Evolutionary conservation across 2,113 vertebrate genomes (phyloP), one percentile per base, ranked within the genome.

Genomic region (Eira barbara): DNA sequence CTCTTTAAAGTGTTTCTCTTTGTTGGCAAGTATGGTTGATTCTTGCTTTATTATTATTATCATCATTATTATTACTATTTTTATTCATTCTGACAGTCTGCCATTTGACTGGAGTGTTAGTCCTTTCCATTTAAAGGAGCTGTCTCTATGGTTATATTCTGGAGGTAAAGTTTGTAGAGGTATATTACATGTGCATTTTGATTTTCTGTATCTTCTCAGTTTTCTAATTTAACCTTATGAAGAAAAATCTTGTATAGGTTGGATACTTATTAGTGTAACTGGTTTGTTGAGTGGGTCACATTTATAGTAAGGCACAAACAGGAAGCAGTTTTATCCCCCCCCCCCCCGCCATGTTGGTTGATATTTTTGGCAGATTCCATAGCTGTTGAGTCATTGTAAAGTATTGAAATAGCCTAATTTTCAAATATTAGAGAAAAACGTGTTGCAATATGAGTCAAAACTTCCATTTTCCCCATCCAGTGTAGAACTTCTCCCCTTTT

Each of bases 211-310:
- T 89, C 11, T 45, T 89, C 21, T 86, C 4, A 63, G 31, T 42
- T 94, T 95, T 86, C 31, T 88, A 27, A 74, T 61, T 86, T 73
- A 82, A 86, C 29, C 91, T 80, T 89, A 91, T 61, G 57, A 49
- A 94, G 73, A 91, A 91, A 65, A 59, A 42, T 14, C 9, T 91
- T 85, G 3, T 29, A 8, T 65, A 83, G 12, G 20, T 79, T 82
- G 27, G 42, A 23, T 80, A 36, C 17, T 65, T 91, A 63, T 36
- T 83, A 65, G 21, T 73, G 0, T 74, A 92, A 76, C 69, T 94
- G 5, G 2, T 89, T 73, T 92, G n/a, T 96, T 92, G 42, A 92
- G 10, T 79, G 49, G 47, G 42, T 89, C 36, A 81, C 69, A 36
- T 34, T 84, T 61, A 61, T 74, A 73, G 45, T 93, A 61, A 80